Percentiles rank a stretch among this genome's conserved stretches.
phyloP scores from a whole-genome alignment of 2,113 vertebrate species.

The Pteronura brasiliensis region DNA sequence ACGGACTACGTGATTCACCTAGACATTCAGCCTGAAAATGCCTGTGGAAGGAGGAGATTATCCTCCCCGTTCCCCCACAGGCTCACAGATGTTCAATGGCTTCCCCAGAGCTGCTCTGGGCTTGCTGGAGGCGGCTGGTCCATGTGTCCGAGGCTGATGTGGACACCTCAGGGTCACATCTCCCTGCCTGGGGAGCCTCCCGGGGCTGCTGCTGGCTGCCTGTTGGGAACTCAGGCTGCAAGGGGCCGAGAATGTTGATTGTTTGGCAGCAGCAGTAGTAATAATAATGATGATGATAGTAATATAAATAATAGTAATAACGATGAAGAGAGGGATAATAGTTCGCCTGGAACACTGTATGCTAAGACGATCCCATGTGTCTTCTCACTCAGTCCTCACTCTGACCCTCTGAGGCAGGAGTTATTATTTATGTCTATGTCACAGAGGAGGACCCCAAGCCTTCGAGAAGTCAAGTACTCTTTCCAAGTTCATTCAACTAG shows the following conservation, averaged over 20 bases:
- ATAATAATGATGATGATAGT: background rate
- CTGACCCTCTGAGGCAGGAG: background rate
- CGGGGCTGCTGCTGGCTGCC: background rate
- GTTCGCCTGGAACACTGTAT: background rate
- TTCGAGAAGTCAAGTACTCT: background rate
- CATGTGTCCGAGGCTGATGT: background rate
- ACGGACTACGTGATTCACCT: fast-evolving
- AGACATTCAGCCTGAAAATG: fast-evolving
- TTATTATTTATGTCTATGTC: background rate
- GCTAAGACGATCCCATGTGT: background rate
- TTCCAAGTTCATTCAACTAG: background rate
- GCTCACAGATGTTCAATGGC: background rate
- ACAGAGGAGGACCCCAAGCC: background rate
- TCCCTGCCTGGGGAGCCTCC: background rate
- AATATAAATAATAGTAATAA: background rate
- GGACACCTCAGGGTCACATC: background rate
- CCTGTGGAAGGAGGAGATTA: fast-evolving
- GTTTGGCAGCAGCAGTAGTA: background rate
- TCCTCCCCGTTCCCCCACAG: fast-evolving
- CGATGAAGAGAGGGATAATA: background rate
- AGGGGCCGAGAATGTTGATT: background rate
- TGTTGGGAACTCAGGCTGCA: background rate
- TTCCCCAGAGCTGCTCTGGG: background rate
- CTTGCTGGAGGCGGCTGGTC: background rate
- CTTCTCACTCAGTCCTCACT: background rate